Evolutionary conservation across 2,888 invertebrate genomes (phyloP).

Genomic region (Nipponacmea schrenckii): DNA sequence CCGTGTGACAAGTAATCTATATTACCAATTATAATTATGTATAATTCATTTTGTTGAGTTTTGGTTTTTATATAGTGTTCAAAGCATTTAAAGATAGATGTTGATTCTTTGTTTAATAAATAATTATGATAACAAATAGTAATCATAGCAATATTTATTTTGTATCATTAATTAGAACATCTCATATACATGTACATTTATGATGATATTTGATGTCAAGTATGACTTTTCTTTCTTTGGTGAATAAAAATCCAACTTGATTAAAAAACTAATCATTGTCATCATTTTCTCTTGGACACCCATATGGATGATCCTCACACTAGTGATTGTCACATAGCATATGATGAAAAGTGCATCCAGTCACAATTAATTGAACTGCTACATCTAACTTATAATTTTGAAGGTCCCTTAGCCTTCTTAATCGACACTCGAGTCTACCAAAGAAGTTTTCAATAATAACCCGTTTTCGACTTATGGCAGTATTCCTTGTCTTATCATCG

Average conservation of each 20-base stretch:
- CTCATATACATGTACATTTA: too few relatives aligned
- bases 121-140: too few relatives aligned
- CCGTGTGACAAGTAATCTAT: not conserved
- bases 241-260: too few relatives aligned
- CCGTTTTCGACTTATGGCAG: conserved; percentile 20
- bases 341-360: not conserved
- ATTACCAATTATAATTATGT: not conserved
- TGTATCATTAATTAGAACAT: too few relatives aligned
- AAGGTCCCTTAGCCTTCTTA: not conserved
- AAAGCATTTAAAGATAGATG: too few relatives aligned
- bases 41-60: not conserved
- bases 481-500: conserved; percentile 20
- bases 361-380: not conserved
- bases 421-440: conserved; percentile 23
- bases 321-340: not conserved
- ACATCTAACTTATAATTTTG: conserved; percentile 1
- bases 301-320: not conserved
- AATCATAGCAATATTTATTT: too few relatives aligned
- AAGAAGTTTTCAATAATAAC: conserved; percentile 25
- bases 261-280: not conserved
- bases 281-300: not conserved
- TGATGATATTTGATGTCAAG: too few relatives aligned
- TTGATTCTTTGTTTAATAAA: too few relatives aligned
- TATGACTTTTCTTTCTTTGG: too few relatives aligned
- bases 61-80: not conserved